Conservation (phyloP, 1,140 invertebrate species). For the Ditylenchus dipsaci region DNA sequence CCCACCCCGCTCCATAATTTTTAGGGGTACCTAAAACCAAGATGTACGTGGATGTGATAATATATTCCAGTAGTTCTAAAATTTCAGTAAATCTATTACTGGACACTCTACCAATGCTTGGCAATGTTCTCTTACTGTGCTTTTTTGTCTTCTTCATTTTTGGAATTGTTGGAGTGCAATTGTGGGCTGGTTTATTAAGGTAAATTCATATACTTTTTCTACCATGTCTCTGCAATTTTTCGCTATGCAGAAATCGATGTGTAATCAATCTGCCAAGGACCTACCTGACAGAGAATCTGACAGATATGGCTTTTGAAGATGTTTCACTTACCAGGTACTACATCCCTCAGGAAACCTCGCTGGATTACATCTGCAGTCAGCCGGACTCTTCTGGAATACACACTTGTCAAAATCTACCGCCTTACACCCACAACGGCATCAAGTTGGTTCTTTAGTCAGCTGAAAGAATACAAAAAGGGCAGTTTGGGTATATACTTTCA, state of each 20-base stretch:
- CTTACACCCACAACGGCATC: conserved; percentile 68
- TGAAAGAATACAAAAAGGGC: too few relatives aligned
- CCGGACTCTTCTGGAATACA: conserved; percentile 91
- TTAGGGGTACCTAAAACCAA: too few relatives aligned
- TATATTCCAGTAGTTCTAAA: too few relatives aligned
- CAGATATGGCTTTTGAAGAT: conserved; percentile 39
- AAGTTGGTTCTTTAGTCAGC: conserved; percentile 68
- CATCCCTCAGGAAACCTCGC: conserved; percentile 68
- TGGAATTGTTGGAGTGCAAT: conserved; percentile 96
- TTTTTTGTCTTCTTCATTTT: conserved; percentile 99
- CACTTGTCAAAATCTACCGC: conserved; percentile 78
- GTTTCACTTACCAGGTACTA: conserved; percentile 60
- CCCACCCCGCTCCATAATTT: too few relatives aligned
- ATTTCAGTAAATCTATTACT: conserved; percentile 71
- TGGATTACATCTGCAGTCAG: conserved; percentile 94
- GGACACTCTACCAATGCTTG: conserved; percentile 92
- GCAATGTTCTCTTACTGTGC: conserved; percentile 92
- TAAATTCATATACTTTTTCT: neutral
- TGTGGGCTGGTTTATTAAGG: conserved; percentile 85
- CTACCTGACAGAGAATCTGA: conserved; percentile 41
- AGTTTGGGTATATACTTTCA: too few relatives aligned
- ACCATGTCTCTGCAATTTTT: neutral
- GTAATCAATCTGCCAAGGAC: conserved; percentile 52
- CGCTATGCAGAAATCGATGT: conserved; percentile 47
- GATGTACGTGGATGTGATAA: too few relatives aligned